A percentile compares a stretch with the other conserved stretches of the same genome.
Evolutionary conservation across 2,888 invertebrate genomes (phyloP).

Genomic region (Drosophila nr. perissopoda): DNA sequence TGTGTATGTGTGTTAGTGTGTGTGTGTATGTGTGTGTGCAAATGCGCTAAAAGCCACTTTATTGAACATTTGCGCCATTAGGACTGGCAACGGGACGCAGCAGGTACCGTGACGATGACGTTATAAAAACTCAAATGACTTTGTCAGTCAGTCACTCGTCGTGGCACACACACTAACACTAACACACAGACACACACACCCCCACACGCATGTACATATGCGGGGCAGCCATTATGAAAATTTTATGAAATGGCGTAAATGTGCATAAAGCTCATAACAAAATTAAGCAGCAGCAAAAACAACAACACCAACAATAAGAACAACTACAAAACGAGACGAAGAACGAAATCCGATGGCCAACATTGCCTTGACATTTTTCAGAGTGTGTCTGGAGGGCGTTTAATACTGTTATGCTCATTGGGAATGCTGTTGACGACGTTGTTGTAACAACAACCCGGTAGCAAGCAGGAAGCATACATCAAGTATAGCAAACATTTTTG

Average conservation of each 20-base stretch:
- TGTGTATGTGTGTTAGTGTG: constrained; percentile 16
- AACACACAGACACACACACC: background rate
- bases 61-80: constrained; percentile 81
- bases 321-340: constrained; percentile 3
- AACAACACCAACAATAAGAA: constrained; percentile 36
- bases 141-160: constrained; percentile 73
- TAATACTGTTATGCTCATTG: background rate
- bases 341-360: constrained; percentile 23
- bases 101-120: constrained; percentile 55
- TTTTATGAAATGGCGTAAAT: constrained; percentile 79
- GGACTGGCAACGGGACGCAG: constrained; percentile 54
- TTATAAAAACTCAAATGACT: constrained; percentile 74
- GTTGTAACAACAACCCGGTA: background rate
- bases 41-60: constrained; percentile 77
- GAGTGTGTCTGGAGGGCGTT: constrained; percentile 8
- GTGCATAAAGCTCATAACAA: constrained; percentile 72
- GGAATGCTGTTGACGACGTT: background rate
- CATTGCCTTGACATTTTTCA: constrained; percentile 52
- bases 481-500: background rate
- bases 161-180: constrained; percentile 10
- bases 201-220: constrained; percentile 15
- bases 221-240: constrained; percentile 72
- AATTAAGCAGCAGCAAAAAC: constrained; percentile 64
- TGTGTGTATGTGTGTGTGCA: constrained; percentile 37
- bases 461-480: background rate